Percentiles rank a stretch among this genome's conserved stretches.
Conservation (phyloP, 2,797 vertebrate genomes). For the Onychomys arenicola region DNA sequence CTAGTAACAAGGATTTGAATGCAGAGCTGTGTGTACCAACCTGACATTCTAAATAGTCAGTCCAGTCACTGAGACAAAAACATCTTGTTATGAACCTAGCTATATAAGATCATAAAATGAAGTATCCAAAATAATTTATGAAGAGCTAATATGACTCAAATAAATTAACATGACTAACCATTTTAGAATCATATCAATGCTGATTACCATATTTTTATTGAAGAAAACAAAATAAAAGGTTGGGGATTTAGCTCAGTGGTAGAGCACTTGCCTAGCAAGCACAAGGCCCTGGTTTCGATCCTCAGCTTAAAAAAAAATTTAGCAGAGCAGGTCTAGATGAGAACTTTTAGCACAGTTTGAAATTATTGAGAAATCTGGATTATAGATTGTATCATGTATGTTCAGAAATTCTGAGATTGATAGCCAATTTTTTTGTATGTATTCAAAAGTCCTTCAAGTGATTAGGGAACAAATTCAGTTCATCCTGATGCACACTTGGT, state of each 20-base stretch:
- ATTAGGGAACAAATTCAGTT: background rate
- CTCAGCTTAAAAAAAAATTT: too few species aligned
- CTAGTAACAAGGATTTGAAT: background rate
- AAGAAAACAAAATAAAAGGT: background rate
- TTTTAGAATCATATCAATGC: background rate
- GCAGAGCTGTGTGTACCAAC: background rate
- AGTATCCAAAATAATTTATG: background rate
- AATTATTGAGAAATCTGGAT: background rate
- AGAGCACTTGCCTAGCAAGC: too few species aligned
- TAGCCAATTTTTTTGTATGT: background rate
- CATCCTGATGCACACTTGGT: background rate
- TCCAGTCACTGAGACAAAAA: background rate
- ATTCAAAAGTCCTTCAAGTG: background rate
- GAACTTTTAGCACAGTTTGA: background rate
- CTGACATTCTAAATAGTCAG: background rate
- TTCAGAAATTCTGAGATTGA: background rate
- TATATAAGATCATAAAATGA: background rate
- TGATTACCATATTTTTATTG: background rate
- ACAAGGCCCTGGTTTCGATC: too few species aligned
- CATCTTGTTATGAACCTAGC: background rate
- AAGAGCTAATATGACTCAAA: background rate
- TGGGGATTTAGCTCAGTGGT: too few species aligned
- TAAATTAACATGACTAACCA: background rate
- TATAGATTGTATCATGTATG: background rate
- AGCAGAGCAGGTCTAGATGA: background rate